These are phyloP conservation scores for Zaprionus capensis DNA, from an alignment of 1,140 invertebrate species.

Conservation along the genomic window DNA sequence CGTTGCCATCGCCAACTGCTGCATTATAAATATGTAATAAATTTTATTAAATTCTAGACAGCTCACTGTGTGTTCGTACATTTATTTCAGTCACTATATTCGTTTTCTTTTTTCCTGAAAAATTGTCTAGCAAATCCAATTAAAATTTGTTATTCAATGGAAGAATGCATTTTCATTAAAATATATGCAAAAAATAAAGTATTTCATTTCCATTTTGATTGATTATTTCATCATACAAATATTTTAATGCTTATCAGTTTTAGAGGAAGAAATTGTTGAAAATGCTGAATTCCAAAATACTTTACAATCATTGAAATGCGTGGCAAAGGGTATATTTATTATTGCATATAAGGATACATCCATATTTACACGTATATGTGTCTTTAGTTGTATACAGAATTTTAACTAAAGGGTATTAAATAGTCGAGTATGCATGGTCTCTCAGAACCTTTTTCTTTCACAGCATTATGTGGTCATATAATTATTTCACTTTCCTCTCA, in stretches of 20 bases:
- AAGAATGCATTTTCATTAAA: constrained; percentile 16
- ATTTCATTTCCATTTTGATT: background rate
- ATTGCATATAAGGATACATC: too few relatives aligned
- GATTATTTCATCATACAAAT: background rate
- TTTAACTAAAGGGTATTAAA: background rate
- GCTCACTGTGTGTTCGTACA: background rate
- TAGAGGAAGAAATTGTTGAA: background rate
- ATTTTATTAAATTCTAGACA: constrained; percentile 26
- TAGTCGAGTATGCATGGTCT: too few relatives aligned
- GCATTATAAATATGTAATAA: constrained; percentile 37
- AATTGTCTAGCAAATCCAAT: constrained; percentile 7
- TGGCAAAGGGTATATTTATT: too few relatives aligned
- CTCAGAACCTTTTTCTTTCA: background rate
- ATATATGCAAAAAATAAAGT: background rate
- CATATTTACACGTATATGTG: too few relatives aligned
- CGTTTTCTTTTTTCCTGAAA: background rate
- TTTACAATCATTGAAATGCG: too few relatives aligned
- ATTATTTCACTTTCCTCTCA: background rate
- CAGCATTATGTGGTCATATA: background rate
- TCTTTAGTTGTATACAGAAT: too few relatives aligned
- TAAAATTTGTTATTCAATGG: background rate
- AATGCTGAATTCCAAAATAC: too few relatives aligned
- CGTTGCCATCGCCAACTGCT: constrained; percentile 62
- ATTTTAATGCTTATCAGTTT: background rate
- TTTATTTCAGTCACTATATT: constrained; percentile 2